Base-by-base conservation (phyloP, 2,113 vertebrate genomes). In the Arothron firmamentum region DNA sequence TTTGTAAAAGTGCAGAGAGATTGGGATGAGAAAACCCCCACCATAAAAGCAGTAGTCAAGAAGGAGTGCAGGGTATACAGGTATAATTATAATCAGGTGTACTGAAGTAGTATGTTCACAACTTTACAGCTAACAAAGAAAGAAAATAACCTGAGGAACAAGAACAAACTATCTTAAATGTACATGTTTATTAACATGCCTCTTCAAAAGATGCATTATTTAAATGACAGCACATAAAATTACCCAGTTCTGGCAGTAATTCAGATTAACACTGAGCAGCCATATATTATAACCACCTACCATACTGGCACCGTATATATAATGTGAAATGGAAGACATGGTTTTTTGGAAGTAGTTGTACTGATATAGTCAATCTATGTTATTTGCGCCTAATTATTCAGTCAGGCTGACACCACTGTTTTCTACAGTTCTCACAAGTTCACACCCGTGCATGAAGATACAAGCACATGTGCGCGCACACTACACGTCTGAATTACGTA, bases 1-100 rank as follows among this genome's bases (percentile, higher is more conserved):
- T 93, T 94, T 96, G 94, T 95, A 94, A 95, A 95, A 94, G 94
- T 93, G 91, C 92, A 96, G 91, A 94, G 91, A 95, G 67, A 89
- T 74, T 80, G 59, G 48, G 73, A 83, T 83, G 84, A 84, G 84
- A 90, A 47, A 85, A 86, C 72, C 83, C 79, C 77, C 79, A 89
- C 75, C 78, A 88, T 82, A 67, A 85, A 84, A 83, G 76, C 63
- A 83, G 61, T 80, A 85, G 69, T 70, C 84, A 72, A 81, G 69
- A 91, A 91, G 93, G 91, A 95, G 92, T 91, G 56, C 38, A 72
- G 11, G 31, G 53, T 61, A 67, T 34, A 62, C 50, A 58, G 63
- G 38, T 66, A 28, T 23, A 52, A 43, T 65, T 38, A 28, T 47
- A 7, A 21, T 28, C 46, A 50, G 55, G 6, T 52, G 15, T 47